phyloP scores from a whole-genome alignment of 1,140 invertebrate genomes.

The Caenorhabditis tropicalis region DNA sequence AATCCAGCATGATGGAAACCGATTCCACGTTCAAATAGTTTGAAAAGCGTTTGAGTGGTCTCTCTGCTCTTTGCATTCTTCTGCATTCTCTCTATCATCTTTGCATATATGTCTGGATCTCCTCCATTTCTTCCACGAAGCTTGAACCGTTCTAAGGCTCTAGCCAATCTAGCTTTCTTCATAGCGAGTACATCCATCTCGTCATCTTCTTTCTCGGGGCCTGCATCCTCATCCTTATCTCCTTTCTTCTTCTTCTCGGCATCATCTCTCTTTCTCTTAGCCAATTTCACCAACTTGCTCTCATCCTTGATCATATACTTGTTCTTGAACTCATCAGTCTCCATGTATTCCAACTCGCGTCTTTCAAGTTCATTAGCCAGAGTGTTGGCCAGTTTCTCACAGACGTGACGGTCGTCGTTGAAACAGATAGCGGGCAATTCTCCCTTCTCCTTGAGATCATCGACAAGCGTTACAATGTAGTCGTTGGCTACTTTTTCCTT shows the following conservation, averaged over 20 bases:
- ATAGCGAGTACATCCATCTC: constrained; percentile 64
- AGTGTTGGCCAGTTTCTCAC: constrained; percentile 64
- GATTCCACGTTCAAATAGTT: constrained; percentile 70
- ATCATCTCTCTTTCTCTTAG: constrained; percentile 67
- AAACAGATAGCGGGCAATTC: constrained; percentile 70
- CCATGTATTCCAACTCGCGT: constrained; percentile 55
- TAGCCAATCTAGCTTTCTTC: constrained; percentile 61
- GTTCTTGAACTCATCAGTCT: constrained; percentile 66
- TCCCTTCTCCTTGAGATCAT: constrained; percentile 62
- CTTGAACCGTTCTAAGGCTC: constrained; percentile 64
- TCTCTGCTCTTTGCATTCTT: constrained; percentile 33
- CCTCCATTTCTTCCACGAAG: constrained; percentile 56
- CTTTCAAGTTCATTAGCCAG: constrained; percentile 61
- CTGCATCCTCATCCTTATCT: constrained; percentile 60
- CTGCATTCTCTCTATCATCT: constrained; percentile 48
- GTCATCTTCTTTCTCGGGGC: constrained; percentile 51
- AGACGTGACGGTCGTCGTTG: constrained; percentile 70
- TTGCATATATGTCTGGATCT: constrained; percentile 51
- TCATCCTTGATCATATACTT: constrained; percentile 60
- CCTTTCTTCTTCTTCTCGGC: constrained; percentile 68
- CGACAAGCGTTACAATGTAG: constrained; percentile 67
- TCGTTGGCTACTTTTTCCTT: constrained; percentile 64
- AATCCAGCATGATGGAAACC: constrained; percentile 71
- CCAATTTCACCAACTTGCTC: constrained; percentile 64
- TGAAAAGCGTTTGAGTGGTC: constrained; percentile 51